Base-by-base conservation (phyloP, 2,888 invertebrate genomes). In the Eueremaeus valkanovi region DNA sequence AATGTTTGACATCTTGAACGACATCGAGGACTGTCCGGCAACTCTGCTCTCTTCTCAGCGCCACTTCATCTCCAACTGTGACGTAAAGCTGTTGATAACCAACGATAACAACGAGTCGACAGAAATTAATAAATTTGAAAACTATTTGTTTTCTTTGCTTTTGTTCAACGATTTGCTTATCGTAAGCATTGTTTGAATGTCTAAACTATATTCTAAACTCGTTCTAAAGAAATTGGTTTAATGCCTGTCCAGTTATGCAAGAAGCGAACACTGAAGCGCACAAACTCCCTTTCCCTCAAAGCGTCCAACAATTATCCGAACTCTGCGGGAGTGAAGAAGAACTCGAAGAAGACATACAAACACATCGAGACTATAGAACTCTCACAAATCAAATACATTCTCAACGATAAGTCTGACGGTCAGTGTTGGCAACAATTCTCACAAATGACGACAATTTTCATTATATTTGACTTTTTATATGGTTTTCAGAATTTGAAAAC, bases 1-100 rank as follows among this genome's bases (percentile, higher is more conserved):
- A 80, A 92, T 98, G 88, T 96, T 99, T 85, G 94, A 95, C 85
- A 93, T 97, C 79, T 93, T 96, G 85, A 95, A 97, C 84, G 96
- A 97, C 83, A 98, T 99, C 81, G 97, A 98, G 83, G 93, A 94
- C 84, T 97, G 96, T 84, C 97, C 98, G 79, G 93, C 93, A 84
- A 86, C 86, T 85, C 18, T 78, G 13, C 27, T 78, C 92, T 83
- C 90, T 90, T 79, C 87, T 24, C 72, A 74, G 16, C 49, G 76
- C 13, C 63, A 75, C 18, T 74, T 78, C 36, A 73, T 77, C 45
- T 76, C 73, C 16, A 77, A 73, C 51, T 61, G 76, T 73, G 76
- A 77, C 27, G 78, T 70, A 31, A 55, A 63, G 27, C 33, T 75
- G 31, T 51, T 78, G 36, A 6, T 70, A 3, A 68, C 21, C 68